Percentiles rank a stretch among this genome's conserved stretches.
phyloP scores from a whole-genome alignment of 2,113 vertebrate genomes.

The Saccopteryx bilineata region DNA sequence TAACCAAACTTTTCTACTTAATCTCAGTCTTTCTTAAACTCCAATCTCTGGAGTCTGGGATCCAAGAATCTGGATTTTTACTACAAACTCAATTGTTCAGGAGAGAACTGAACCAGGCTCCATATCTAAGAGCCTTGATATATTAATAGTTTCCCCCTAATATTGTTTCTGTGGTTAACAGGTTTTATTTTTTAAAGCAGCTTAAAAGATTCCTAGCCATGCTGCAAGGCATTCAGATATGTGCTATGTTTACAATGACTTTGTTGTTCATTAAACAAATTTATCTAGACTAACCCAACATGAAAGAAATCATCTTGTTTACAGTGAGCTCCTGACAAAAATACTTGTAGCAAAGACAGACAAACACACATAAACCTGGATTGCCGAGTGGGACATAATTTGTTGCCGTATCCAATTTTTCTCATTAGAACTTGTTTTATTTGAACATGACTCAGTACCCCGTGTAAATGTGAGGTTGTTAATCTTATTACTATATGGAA shows the following conservation, averaged over 20 bases:
- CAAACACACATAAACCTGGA: slow-evolving; percentile 88
- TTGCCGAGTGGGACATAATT: slow-evolving; percentile 88
- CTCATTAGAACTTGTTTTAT: slow-evolving; percentile 92
- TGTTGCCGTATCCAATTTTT: slow-evolving; percentile 88
- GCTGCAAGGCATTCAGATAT: slow-evolving; percentile 85
- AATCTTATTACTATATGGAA: slow-evolving; percentile 91
- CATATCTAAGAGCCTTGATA: slow-evolving; percentile 39
- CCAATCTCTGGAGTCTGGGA: background rate
- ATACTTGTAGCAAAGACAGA: slow-evolving; percentile 85
- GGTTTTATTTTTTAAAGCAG: slow-evolving; percentile 74
- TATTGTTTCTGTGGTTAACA: slow-evolving; percentile 41
- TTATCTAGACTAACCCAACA: slow-evolving; percentile 90
- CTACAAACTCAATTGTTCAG: background rate
- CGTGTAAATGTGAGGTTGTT: slow-evolving; percentile 88
- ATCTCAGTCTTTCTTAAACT: background rate
- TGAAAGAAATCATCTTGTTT: slow-evolving; percentile 89
- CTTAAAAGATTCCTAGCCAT: slow-evolving; percentile 78
- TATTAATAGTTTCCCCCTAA: slow-evolving; percentile 29
- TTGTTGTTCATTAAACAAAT: slow-evolving; percentile 90
- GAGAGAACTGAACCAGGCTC: background rate
- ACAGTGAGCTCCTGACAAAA: slow-evolving; percentile 89
- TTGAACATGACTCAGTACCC: slow-evolving; percentile 90
- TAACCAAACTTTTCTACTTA: background rate
- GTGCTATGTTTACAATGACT: slow-evolving; percentile 86
- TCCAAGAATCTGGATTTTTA: background rate